These are phyloP conservation scores for Saccostrea echinata DNA, from an alignment of 1,140 invertebrate species.

Conservation along the genomic window DNA sequence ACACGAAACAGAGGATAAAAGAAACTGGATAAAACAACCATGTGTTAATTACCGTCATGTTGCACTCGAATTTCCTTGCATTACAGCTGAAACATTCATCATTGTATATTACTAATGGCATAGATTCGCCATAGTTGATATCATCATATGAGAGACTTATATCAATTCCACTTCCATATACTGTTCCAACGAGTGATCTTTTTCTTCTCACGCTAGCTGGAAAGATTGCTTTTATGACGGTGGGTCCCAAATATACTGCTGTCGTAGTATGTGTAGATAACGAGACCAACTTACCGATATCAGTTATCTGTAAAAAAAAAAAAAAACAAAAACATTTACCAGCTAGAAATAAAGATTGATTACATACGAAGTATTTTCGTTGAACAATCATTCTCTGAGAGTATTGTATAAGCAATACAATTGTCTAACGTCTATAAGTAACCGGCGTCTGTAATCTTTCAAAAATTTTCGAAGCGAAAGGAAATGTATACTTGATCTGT, in stretches of 20 bases:
- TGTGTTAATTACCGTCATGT: neutral
- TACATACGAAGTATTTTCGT: too few species aligned
- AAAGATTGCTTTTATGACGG: neutral
- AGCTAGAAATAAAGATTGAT: too few species aligned
- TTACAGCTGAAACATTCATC: neutral
- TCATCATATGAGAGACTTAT: neutral
- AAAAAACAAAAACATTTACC: too few species aligned
- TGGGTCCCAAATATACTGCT: neutral
- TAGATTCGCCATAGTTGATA: neutral
- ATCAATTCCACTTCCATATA: neutral
- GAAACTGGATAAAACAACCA: too few species aligned
- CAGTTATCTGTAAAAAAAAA: neutral
- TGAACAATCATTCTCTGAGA: too few species aligned
- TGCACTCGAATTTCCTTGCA: neutral
- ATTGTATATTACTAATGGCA: neutral
- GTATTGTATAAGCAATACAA: too few species aligned
- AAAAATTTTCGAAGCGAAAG: too few species aligned
- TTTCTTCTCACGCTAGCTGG: neutral
- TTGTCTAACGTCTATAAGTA: too few species aligned
- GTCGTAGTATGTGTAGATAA: neutral
- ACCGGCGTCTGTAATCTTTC: too few species aligned
- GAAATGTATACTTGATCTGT: too few species aligned
- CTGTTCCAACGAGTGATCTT: neutral
- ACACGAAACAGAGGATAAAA: too few species aligned
- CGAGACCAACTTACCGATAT: neutral